A percentile compares a stretch with the other conserved stretches of the same genome.
Evolutionary conservation across 2,888 invertebrate genomes (phyloP).

Genomic region (Ceratothoa steindachneri): DNA sequence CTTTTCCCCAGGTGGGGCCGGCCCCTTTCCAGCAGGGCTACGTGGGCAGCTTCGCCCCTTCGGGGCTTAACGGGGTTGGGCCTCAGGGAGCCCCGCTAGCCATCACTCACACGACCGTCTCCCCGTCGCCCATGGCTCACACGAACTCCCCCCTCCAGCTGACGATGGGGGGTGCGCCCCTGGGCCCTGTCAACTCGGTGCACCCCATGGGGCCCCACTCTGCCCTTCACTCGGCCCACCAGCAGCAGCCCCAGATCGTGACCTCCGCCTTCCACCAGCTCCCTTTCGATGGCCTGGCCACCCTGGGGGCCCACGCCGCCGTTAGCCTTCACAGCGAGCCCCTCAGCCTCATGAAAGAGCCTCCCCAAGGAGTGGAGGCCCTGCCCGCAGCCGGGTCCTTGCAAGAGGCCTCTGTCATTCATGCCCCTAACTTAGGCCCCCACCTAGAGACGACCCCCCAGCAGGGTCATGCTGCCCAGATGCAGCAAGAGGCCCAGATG

Average conservation of each 20-base stretch:
- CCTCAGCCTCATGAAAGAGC: constrained; percentile 36
- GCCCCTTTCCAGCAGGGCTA: constrained; percentile 35
- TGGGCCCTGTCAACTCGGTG: constrained; percentile 18
- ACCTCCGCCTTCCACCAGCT: constrained; percentile 38
- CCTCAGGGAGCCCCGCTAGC: constrained; percentile 35
- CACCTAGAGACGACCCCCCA: constrained; percentile 3
- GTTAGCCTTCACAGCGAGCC: constrained; percentile 31
- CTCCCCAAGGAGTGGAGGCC: constrained; percentile 3
- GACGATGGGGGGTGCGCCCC: constrained; percentile 33
- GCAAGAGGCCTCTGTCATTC: constrained; percentile 14
- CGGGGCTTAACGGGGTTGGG: constrained; percentile 19
- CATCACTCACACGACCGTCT: constrained; percentile 37
- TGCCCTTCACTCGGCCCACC: constrained; percentile 20
- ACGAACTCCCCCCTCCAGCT: constrained; percentile 31
- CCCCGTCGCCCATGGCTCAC: constrained; percentile 36
- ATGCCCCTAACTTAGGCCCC: background rate
- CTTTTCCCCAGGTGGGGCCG: constrained; percentile 30
- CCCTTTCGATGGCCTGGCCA: constrained; percentile 27
- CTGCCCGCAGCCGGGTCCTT: background rate
- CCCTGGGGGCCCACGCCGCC: constrained; percentile 28
- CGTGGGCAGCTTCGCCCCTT: constrained; percentile 21
- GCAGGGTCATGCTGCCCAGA: constrained; percentile 16
- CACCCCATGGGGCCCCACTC: constrained; percentile 19
- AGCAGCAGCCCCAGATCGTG: constrained; percentile 34
- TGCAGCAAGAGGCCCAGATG: constrained; percentile 25